These are phyloP conservation scores for Caenorhabditis parvicauda DNA, from an alignment of 2,888 invertebrate genomes.

Conservation along the genomic window DNA sequence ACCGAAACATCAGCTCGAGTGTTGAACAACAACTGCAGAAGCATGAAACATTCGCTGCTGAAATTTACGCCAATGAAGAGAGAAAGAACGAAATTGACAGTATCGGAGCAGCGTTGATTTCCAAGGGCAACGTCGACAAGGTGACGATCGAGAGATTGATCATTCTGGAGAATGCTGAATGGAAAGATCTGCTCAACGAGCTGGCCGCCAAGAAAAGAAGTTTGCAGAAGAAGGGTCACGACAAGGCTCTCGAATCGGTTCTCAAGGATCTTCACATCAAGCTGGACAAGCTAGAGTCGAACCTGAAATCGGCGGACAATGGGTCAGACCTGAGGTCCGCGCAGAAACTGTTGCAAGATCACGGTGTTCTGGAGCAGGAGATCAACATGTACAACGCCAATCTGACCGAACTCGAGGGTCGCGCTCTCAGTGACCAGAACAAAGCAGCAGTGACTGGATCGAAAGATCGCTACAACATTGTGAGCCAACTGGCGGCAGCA, in stretches of 20 bases:
- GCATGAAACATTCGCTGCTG: constrained; percentile 67
- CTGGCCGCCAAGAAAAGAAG: constrained; percentile 68
- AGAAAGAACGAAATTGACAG: constrained; percentile 64
- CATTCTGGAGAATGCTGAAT: constrained; percentile 75
- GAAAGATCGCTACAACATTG: constrained; percentile 20
- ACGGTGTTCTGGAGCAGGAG: constrained; percentile 76
- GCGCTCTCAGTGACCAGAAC: too few species aligned
- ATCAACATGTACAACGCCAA: constrained; percentile 80
- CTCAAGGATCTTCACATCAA: constrained; percentile 86
- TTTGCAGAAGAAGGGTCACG: constrained; percentile 48
- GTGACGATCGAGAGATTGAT: constrained; percentile 73
- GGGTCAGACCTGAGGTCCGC: constrained; percentile 87
- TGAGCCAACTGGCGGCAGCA: constrained; percentile 74
- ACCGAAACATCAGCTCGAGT: constrained; percentile 68
- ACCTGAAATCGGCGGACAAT: constrained; percentile 71
- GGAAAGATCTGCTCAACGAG: constrained; percentile 75
- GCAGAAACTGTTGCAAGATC: constrained; percentile 77
- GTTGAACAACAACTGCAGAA: constrained; percentile 65
- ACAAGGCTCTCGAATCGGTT: constrained; percentile 68
- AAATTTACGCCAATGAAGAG: constrained; percentile 65
- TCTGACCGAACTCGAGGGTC: too few species aligned
- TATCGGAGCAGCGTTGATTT: constrained; percentile 72
- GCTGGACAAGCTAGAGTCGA: constrained; percentile 79
- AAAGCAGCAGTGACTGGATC: constrained; percentile 25
- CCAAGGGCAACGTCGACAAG: constrained; percentile 73